Evolutionary conservation across 2,888 invertebrate species (phyloP).

Genomic region (Cerastis leucographa): DNA sequence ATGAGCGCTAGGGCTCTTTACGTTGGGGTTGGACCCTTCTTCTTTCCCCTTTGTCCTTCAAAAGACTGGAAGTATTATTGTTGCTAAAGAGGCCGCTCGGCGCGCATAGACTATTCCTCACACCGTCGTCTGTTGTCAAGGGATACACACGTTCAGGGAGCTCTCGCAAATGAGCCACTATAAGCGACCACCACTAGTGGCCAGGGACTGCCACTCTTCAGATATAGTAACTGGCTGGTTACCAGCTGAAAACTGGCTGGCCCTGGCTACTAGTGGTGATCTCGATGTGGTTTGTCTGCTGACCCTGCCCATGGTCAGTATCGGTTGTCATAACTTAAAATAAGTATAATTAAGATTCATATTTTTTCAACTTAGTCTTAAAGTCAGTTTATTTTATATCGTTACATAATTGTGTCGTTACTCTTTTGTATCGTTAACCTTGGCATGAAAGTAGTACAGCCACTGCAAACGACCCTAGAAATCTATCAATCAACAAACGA

Average conservation of each 20-base stretch:
- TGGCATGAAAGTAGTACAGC: background rate
- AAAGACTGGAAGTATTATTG: background rate
- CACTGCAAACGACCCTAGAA: no score
- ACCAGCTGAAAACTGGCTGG: background rate
- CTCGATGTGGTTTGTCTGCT: background rate
- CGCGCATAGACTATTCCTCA: background rate
- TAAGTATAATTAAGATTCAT: background rate
- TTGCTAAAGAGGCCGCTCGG: background rate
- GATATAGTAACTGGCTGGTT: background rate
- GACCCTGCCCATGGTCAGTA: background rate
- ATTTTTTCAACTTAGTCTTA: background rate
- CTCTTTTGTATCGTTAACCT: no score
- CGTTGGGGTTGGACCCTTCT: background rate
- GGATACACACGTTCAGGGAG: background rate
- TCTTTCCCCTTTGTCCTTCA: background rate
- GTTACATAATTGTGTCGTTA: no score
- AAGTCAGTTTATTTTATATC: background rate
- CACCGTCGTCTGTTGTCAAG: background rate
- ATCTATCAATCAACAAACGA: no score
- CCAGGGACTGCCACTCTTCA: background rate
- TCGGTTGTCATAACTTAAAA: background rate
- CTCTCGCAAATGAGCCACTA: background rate
- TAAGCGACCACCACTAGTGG: background rate
- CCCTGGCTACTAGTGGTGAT: background rate
- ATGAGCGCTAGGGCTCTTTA: background rate